Percentiles rank a stretch among this genome's conserved stretches.
Evolutionary conservation across 2,113 vertebrate species (phyloP).

Genomic region (Oryzias melastigma): DNA sequence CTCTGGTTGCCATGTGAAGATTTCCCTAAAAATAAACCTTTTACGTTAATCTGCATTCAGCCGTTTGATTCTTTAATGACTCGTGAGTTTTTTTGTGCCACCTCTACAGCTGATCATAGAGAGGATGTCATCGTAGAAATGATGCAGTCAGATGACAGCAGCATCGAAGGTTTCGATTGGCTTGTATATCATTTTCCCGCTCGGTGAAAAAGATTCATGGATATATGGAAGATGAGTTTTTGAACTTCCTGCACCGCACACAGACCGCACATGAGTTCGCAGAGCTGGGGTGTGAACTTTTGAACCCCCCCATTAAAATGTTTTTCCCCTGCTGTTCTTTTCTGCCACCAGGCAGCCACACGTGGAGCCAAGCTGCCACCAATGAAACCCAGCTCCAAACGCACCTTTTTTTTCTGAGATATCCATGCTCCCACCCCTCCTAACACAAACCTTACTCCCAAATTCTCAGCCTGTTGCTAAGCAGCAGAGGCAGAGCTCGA

Average conservation of each 20-base stretch:
- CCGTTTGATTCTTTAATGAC: too few relatives aligned
- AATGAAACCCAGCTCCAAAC: slow-evolving; percentile 10
- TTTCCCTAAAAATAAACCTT: too few relatives aligned
- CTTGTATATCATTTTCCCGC: too few relatives aligned
- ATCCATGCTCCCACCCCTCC: not conserved
- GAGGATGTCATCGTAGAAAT: too few relatives aligned
- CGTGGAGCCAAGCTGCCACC: slow-evolving; percentile 11
- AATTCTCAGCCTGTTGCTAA: slow-evolving; percentile 61
- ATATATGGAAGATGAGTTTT: not conserved
- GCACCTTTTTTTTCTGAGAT: slow-evolving; percentile 9
- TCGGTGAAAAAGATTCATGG: too few relatives aligned
- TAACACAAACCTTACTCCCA: slow-evolving; percentile 10
- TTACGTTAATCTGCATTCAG: too few relatives aligned
- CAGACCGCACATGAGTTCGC: slow-evolving; percentile 14
- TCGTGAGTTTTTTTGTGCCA: too few relatives aligned
- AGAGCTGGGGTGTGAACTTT: slow-evolving; percentile 19
- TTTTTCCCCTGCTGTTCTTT: slow-evolving; percentile 11
- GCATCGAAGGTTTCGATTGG: too few relatives aligned
- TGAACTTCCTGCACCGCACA: slow-evolving; percentile 12
- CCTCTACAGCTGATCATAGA: too few relatives aligned
- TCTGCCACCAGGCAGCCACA: slow-evolving; percentile 21
- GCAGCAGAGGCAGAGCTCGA: slow-evolving; percentile 63
- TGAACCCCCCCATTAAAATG: not conserved
- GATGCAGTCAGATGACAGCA: too few relatives aligned
- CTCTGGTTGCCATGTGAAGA: too few relatives aligned